Evolutionary conservation across 2,797 vertebrate genomes (phyloP).

Genomic region (Streptopelia turtur): DNA sequence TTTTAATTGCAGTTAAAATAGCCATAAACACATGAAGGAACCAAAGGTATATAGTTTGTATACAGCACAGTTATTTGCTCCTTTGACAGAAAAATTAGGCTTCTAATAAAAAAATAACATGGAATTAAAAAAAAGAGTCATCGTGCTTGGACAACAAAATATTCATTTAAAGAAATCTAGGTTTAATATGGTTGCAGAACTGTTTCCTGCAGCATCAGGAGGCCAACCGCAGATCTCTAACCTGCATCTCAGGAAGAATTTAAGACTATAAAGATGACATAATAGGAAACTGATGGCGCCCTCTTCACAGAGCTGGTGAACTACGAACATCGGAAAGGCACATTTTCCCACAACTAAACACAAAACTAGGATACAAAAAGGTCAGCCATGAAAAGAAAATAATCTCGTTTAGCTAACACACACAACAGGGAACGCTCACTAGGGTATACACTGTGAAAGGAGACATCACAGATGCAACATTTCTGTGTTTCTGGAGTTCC

Average conservation of each 20-base stretch:
- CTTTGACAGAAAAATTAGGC: conserved; percentile 56
- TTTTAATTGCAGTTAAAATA: conserved; percentile 29
- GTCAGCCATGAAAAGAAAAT: neutral
- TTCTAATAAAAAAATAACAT: conserved; percentile 1
- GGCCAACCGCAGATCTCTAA: neutral
- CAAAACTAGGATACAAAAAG: neutral
- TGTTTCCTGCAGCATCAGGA: neutral
- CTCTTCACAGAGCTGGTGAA: neutral
- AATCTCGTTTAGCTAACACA: neutral
- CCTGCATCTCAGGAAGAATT: neutral
- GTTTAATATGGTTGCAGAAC: neutral
- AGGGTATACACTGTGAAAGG: neutral
- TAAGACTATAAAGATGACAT: neutral
- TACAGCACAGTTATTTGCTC: conserved; percentile 47
- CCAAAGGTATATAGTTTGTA: conserved; percentile 25
- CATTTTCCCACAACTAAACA: neutral
- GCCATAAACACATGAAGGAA: conserved; percentile 59
- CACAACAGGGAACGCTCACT: fast-evolving
- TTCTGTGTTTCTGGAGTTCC: neutral
- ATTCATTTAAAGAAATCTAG: neutral
- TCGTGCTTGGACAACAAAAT: neutral
- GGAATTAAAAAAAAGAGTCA: neutral
- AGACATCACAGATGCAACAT: fast-evolving
- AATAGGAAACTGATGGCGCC: neutral
- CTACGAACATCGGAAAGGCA: neutral